Evolutionary conservation across 2,113 vertebrate species (phyloP), one percentile per base, ranked within the genome.

Genomic region (Azemiops feae): DNA sequence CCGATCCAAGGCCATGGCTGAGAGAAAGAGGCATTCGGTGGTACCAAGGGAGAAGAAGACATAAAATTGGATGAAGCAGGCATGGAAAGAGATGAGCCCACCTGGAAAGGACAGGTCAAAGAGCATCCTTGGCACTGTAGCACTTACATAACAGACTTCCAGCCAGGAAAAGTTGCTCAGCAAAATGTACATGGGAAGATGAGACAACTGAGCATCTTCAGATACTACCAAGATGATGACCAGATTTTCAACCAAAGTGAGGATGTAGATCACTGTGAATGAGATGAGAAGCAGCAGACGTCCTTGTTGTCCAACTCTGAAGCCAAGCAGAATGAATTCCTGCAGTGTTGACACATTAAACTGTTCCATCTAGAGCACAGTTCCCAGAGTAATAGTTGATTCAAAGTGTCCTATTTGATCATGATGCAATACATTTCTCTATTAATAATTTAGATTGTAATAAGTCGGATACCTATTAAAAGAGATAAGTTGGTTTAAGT

Each of bases 51-150:
- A 96, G 87, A 97, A 96, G 88, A 96, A 97, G 39, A 96, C 92
- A 43, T 96, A 97, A 58, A 96, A 97, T 64, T 97, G 97, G 30
- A 96, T 90, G 91, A 97, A 96, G 89, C 96, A 97, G 1, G 93
- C 90, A 1, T 53, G 85, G 92, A 96, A 95, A 43, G 95, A 95
- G 60, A 97, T 94, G 64, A 91, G 30, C 87, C 93, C 95, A 5
- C 91, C 39, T 23, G 95, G 89, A 43, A 92, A 92, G 0, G 95
- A 54, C 5, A 96, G 87, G n/a, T 95, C 96, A 52, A 30, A 60
- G 43, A 96, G 85, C 93, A 96, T 95, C 23, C 45, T 91, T 27
- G 95, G 95, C 64, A 94, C 39, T 1, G 95, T 95, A 12, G 93
- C 92, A 3, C 87, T 96, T 58, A 95, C 81, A 14, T 96, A 96